Evolutionary conservation across 2,888 invertebrate genomes (phyloP).

Genomic region (Drosophila anomalata): DNA sequence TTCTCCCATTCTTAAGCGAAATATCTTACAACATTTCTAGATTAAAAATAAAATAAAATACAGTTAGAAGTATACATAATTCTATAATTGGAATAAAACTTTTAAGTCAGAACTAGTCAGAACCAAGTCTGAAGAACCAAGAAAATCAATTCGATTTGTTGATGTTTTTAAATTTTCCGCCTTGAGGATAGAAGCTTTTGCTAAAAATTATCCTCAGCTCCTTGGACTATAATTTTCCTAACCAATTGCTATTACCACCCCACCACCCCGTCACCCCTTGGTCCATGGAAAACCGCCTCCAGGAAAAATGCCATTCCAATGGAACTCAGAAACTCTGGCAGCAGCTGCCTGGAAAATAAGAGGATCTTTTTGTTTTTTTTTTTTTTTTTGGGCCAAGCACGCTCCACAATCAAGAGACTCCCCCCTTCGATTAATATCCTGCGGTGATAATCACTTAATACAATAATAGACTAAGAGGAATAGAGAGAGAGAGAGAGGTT

Average conservation of each 20-base stretch:
- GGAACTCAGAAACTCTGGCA: background rate
- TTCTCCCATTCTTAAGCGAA: too few relatives aligned
- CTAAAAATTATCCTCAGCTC: background rate
- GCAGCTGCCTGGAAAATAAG: constrained; percentile 23
- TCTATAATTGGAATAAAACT: too few relatives aligned
- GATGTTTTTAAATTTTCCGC: background rate
- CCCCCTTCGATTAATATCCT: constrained; percentile 40
- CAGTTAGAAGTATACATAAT: too few relatives aligned
- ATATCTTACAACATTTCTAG: background rate
- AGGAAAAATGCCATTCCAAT: constrained; percentile 32
- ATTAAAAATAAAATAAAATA: too few relatives aligned
- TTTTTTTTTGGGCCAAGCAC: constrained; percentile 36
- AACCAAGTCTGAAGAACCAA: background rate
- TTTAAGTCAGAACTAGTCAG: too few relatives aligned
- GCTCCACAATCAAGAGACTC: constrained; percentile 38
- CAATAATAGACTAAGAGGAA: constrained; percentile 21
- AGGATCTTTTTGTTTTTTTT: constrained; percentile 1
- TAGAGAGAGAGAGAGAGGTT: background rate
- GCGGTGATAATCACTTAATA: constrained; percentile 59
- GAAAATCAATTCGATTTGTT: background rate
- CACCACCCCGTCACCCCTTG: constrained; percentile 4
- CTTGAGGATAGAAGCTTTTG: background rate
- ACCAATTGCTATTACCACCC: background rate
- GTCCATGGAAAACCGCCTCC: background rate
- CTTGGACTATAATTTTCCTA: background rate